Evolutionary conservation across 2,888 invertebrate genomes (phyloP), one percentile per base, ranked within the genome.

Genomic region (Sceliomorpha sp.): DNA sequence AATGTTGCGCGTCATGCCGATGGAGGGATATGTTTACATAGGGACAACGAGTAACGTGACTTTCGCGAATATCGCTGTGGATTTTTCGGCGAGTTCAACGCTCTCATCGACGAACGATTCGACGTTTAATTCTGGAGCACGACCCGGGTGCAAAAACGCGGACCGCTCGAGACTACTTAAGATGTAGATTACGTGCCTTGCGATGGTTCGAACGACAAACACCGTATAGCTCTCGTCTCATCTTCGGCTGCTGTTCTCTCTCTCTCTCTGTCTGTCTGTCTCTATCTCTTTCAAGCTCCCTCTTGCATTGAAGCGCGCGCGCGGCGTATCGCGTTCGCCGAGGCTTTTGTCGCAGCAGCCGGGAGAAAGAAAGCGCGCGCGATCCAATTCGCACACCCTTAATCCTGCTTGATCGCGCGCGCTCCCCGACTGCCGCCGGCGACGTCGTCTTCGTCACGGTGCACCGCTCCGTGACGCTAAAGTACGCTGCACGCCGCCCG

Each of bases 161-260:
- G 24, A 34, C 63, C 27, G 66, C 37, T 37, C 50, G 55, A 42
- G 34, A 31, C 75, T 79, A 74, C 70, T 81, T 77, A 79, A 79
- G 74, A 80, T 78, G 80, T 75, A 81, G 79, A 82, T 83, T 82
- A 75, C 77, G 70, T 66, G 70, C 73, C 62, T 60, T 69, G 53
- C 60, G 48, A 59, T 53, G 66, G 40, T 71, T 64, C 62, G 55
- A 77, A 78, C 74, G 53, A 76, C 78, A 80, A 81, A 80, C 73
- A 74, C 70, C 66, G 67, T 74, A 73, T 73, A 55, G 63, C 63
- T 73, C 68, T 70, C 70, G 60, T 66, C 40, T 48, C 64, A 58
- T 63, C 69, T 59, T 55, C 60, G 64, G 44, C 70, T 62, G 50
- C 69, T 53, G 48, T 48, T 59, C 36, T 27, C 51, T 8, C 6